Base-by-base conservation (phyloP, 2,113 vertebrate genomes). In the Hydrolagus affinis region DNA sequence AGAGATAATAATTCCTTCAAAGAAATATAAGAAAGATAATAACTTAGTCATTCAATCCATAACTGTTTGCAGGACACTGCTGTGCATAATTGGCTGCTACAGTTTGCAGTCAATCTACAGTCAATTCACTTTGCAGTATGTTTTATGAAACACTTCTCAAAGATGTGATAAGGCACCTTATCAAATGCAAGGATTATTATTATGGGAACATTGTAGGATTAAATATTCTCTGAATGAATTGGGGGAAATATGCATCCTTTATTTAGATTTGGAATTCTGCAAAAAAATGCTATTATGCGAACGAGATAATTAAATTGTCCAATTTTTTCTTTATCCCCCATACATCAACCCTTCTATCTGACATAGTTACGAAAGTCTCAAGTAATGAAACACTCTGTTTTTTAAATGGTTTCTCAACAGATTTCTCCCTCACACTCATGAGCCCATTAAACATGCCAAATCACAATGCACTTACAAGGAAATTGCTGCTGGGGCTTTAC, bases 381-480 rank as follows among this genome's bases (percentile, higher is more conserved):
- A 30, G 78, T 66, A 68, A 66, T 30, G 78, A 28, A 32, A 83
- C 9, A 8, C 44, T 44, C 44, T 66, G 66, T 32, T 30, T 83
- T 68, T 78, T 83, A 21, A 83, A 28, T 66, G 62, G 62, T n/a
- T 28, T 83, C 28, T 9, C 60, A 11, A 17, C 15, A 68, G 25
- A 66, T 83, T 83, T 83, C 8, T 83, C 62, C 25, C 25, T 66
- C 11, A 28, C 6, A 30, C 62, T 64, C 75, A 6, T 32, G 25
- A 83, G 62, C 78, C 66, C 28, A 66, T 83, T 83, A 83, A 83
- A 83, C 17, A 32, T 83, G 78, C 1, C 28, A 83, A 83, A 66
- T 68, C 78, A 68, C 78, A 83, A 83, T 19, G 17, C 25, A 32
- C 25, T 30, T 62, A 80, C 76, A 80, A 17, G 60, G 28, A 80